These are phyloP conservation scores for Melipona beecheii DNA, from an alignment of 2,888 invertebrate genomes.

Conservation along the genomic window DNA sequence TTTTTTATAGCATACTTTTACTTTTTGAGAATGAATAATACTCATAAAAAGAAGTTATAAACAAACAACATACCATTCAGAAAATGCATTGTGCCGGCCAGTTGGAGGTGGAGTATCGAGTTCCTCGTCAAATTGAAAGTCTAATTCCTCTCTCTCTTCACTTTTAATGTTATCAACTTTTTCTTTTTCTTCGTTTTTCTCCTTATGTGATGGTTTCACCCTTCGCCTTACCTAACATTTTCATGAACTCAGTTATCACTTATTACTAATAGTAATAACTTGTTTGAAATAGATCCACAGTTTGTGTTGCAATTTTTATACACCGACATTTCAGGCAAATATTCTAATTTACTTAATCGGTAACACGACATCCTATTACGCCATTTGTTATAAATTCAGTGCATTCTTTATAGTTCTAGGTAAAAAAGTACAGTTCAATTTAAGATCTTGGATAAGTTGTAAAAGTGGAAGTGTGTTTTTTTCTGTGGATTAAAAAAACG, in stretches of 20 bases:
- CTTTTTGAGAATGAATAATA: neutral
- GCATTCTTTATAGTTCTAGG: slow-evolving; percentile 19
- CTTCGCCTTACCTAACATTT: slow-evolving; percentile 83
- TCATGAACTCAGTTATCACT: slow-evolving; percentile 29
- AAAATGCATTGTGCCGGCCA: slow-evolving; percentile 92
- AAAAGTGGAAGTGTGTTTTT: slow-evolving; percentile 14
- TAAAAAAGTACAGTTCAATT: slow-evolving; percentile 17
- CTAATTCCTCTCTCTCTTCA: slow-evolving; percentile 91
- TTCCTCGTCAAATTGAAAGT: slow-evolving; percentile 99
- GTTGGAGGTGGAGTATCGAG: slow-evolving; percentile 90
- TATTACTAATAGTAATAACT: slow-evolving; percentile 18
- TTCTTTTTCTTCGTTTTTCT: slow-evolving; percentile 75
- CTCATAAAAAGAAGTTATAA: no score
- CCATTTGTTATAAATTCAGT: slow-evolving; percentile 2
- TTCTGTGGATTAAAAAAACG: slow-evolving; percentile 19
- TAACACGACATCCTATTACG: slow-evolving; percentile 1
- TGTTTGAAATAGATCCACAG: slow-evolving; percentile 6
- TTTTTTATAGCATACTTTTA: neutral
- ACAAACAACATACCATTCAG: slow-evolving; percentile 86
- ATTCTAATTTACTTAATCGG: slow-evolving; percentile 22
- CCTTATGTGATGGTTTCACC: slow-evolving; percentile 81
- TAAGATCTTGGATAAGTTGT: slow-evolving; percentile 26
- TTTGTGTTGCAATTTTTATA: neutral
- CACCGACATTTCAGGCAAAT: neutral
- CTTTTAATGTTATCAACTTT: slow-evolving; percentile 72